Base-by-base conservation (phyloP, 1,140 invertebrate species). In the Chironomus striatipennis region DNA sequence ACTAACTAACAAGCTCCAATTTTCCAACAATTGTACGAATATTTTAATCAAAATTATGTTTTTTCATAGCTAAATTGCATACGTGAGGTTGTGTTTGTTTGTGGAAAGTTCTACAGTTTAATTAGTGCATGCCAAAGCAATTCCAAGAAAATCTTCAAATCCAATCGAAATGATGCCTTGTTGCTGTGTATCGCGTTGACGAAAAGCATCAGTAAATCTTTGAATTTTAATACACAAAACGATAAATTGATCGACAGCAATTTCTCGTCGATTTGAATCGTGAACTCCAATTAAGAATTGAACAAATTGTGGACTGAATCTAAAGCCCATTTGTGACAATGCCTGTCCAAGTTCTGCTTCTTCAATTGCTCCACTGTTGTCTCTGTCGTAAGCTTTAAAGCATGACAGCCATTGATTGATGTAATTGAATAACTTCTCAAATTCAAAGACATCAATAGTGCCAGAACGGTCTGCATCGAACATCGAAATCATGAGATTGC, bases 401-500 rank as follows among this genome's bases (percentile, higher is more conserved):
- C 92, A 90, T 15, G 85, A 83, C 15, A 93, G 83, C 95, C 94
- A 96, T 77, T 95, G 89, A 80, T 95, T 95, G 43, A 97, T 90
- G 79, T 96, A 97, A 73, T 89, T 91, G 83, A 92, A 97, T 8
- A 97, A 83, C 77, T 92, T 90, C 79, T 92, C 90, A 81, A 97
- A 97, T 83, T 96, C 93, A 78, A 88, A 85, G 0, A 95, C 74
- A 81, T 94, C 92, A 77, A 97, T 95, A n/a, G 90, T 90, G n/a
- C 93, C 94, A 76, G 86, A 90, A 77, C 89, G 88, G 79, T 95
- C 91, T 77, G 87, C 87, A 81, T 96, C 94, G 86, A 96, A 97
- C 92, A 97, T 93, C 75, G 90, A 92, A 79, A 96, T 94, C 93
- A 97, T 95, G n/a, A 96, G 83, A 76, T 88, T 88, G 81, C 93